phyloP scores from a whole-genome alignment of 2,888 invertebrate species.

The Cylloceria caligata region DNA sequence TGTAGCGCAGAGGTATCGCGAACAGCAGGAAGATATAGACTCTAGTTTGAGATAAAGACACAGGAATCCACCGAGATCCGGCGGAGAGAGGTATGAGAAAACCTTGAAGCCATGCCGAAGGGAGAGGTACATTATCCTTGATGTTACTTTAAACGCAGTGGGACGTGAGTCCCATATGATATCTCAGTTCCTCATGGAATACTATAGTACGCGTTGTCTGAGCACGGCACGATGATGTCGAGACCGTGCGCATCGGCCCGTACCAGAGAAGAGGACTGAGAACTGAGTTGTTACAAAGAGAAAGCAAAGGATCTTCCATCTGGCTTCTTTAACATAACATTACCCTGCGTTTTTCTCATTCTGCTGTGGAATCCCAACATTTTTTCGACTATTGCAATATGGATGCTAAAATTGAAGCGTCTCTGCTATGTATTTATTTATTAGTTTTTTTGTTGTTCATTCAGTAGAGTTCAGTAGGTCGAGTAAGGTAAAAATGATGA shows the following conservation, averaged over 20 bases:
- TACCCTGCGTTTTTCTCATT: slow-evolving; percentile 52
- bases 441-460: neutral
- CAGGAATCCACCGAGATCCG: slow-evolving; percentile 47
- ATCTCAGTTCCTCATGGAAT: slow-evolving; percentile 60
- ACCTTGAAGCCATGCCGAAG: slow-evolving; percentile 68
- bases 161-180: slow-evolving; percentile 68
- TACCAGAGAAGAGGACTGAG: slow-evolving; percentile 48
- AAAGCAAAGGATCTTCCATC: slow-evolving; percentile 57
- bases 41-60: slow-evolving; percentile 58
- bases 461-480: neutral
- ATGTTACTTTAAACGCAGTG: slow-evolving; percentile 74
- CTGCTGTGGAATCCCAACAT: slow-evolving; percentile 38
- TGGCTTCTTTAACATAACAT: slow-evolving; percentile 67
- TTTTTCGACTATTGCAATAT: slow-evolving; percentile 46
- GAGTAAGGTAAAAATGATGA: neutral
- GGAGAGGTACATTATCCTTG: slow-evolving; percentile 75
- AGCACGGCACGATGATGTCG: slow-evolving; percentile 57
- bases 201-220: slow-evolving; percentile 57
- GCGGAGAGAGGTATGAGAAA: slow-evolving; percentile 13
- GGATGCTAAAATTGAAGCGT: slow-evolving; percentile 45
- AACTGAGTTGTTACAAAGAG: slow-evolving; percentile 64
- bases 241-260: slow-evolving; percentile 38
- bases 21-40: slow-evolving; percentile 36
- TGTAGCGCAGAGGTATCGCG: slow-evolving; percentile 23
- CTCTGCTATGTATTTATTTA: neutral